Evolutionary conservation across 2,797 vertebrate genomes (phyloP).

Genomic region (Anabas testudineus): DNA sequence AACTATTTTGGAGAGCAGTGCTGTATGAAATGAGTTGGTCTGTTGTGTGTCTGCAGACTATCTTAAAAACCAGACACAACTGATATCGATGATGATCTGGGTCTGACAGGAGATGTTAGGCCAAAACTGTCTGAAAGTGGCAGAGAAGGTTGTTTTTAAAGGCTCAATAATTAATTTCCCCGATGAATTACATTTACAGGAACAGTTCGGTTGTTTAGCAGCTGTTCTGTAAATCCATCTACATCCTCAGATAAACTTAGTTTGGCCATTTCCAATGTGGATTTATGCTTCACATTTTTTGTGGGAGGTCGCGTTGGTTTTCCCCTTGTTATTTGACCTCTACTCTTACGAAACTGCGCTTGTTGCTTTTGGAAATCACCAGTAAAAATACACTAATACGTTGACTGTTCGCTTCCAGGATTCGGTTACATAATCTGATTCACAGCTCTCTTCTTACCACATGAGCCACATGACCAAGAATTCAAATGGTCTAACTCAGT

Average conservation of each 20-base stretch:
- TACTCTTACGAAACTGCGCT: constrained; percentile 6
- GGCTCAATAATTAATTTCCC: neutral
- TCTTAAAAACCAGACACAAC: too few species aligned
- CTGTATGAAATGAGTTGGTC: too few species aligned
- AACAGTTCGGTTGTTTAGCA: neutral
- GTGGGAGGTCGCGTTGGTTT: neutral
- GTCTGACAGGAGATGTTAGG: neutral
- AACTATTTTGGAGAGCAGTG: too few species aligned
- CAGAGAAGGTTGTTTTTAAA: neutral
- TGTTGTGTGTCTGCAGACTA: too few species aligned
- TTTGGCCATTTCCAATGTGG: neutral
- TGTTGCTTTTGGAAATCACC: neutral
- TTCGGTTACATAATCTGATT: constrained; percentile 13
- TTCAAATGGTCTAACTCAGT: neutral
- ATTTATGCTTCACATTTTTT: constrained; percentile 3
- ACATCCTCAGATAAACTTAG: neutral
- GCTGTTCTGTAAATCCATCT: neutral
- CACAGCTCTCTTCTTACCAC: neutral
- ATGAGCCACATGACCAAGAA: neutral
- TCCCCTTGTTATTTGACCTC: constrained; percentile 23
- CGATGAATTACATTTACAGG: neutral
- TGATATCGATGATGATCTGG: neutral
- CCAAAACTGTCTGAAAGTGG: neutral
- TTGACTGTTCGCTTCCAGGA: neutral
- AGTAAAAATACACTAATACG: constrained; percentile 28